Evolutionary conservation across 2,888 invertebrate genomes (phyloP), one percentile per base, ranked within the genome.

Genomic region (Scaptomyza reducta): DNA sequence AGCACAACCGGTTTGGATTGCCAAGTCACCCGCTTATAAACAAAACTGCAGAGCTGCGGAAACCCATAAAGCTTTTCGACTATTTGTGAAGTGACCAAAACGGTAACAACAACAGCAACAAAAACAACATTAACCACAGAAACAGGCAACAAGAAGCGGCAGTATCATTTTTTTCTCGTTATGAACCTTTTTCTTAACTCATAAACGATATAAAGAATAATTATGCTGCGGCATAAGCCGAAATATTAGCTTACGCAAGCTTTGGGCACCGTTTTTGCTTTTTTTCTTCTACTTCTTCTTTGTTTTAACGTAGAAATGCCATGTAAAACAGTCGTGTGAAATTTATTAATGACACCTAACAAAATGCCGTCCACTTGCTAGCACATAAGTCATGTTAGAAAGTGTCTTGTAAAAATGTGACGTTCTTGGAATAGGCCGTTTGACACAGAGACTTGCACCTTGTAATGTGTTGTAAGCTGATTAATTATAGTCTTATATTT

Each of bases 51-150:
- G 72, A 82, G 67, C 57, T 22, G 44, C 62, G 50, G 65, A 73
- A 74, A 68, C 70, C 79, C 86, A 82, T 81, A 81, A 75, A 78
- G 86, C 73, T 87, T 84, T 86, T 81, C 67, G 73, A 73, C 82
- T 85, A 82, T 82, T 82, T 85, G 88, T 82, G 68, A 82, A 85
- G 76, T 82, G 82, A 81, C 82, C 85, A 85, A 82, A 81, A 81
- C 79, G 79, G 82, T 81, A 81, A 85, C 79, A 79, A 69, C 76
- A 79, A 70, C 59, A 57, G 45, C 22, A 77, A 65, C 76, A 76
- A 70, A 56, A 54, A 45, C 51, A 50, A 18, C 47, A 18, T n/a
- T n/a, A n/a, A n/a, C n/a, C n/a, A 51, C 61, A 57, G 44, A 10
- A 10, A 40, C 10, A 9, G 40, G 45, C 57, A 68, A 62, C 65